Base-by-base conservation (phyloP, 2,113 vertebrate genomes). In the Garra rufa region DNA sequence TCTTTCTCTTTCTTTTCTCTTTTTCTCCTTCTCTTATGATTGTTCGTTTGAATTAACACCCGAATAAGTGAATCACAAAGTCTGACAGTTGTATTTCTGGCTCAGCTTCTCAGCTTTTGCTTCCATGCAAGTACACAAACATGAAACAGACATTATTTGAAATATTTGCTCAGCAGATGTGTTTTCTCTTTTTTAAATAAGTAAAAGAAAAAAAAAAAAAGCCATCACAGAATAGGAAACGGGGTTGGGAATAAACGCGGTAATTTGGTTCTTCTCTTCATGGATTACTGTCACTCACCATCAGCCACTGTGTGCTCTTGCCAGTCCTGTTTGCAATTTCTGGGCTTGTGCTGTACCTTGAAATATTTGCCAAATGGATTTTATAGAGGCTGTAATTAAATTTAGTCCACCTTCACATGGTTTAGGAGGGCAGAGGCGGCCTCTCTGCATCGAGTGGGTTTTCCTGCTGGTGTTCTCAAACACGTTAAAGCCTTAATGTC, bases 311-410 rank as follows among this genome's bases (percentile, higher is more conserved):
- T 91, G 88, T 91, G 90, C 70, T 85, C 46, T 88, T 93, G 94
- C 93, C 94, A 94, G 93, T 82, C 92, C 85, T 92, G 90, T 92
- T 91, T 92, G 92, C 92, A 92, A 92, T 94, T 95, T 92, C 92
- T 94, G 93, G 92, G 94, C 92, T 93, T 87, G 92, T 89, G 89
- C 89, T 90, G 92, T 93, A 94, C 94, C 94, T 95, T 95, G 94
- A 94, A 93, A 95, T 92, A 94, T 95, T 94, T 95, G 94, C 93
- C 94, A 95, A 94, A 93, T 92, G 92, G 93, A 93, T 95, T 94
- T 94, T 93, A 69, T 81, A 93, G 93, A 94, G 94, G 91, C 93
- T 90, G 90, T 95, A 95, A 95, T 95, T 95, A 95, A 94, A 95
- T 95, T 93, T 92, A 94, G 93, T 92, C 94, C 92, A 94, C 95